Conservation (phyloP, 2,113 vertebrate species). For the Erythrolamprus reginae region DNA sequence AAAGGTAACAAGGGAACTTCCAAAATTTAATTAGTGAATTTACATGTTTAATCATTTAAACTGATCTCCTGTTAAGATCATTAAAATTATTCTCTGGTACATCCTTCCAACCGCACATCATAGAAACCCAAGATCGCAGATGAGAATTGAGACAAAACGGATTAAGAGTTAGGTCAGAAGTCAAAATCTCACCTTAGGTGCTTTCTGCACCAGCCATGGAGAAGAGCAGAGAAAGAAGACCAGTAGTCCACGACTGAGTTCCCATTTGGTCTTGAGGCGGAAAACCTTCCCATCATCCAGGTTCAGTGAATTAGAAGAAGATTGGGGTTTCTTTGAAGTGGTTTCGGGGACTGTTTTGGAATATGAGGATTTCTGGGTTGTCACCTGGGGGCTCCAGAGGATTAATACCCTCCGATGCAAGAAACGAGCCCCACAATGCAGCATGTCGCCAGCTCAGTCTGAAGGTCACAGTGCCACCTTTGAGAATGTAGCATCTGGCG, state of each 20-base stretch:
- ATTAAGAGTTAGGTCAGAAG: neutral
- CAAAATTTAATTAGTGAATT: neutral
- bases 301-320: neutral
- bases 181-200: constrained; percentile 64
- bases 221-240: constrained; percentile 74
- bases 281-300: constrained; percentile 76
- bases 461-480: neutral
- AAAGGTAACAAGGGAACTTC: neutral
- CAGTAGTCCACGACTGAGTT: constrained; percentile 70
- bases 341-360: neutral
- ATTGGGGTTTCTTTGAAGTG: neutral
- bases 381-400: neutral
- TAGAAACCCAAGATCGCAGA: too few relatives aligned
- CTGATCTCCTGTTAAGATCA: neutral
- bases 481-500: neutral
- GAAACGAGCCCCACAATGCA: neutral
- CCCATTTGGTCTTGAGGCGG: constrained; percentile 66
- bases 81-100: neutral
- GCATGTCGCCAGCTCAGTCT: neutral
- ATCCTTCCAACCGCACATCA: neutral
- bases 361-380: neutral
- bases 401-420: neutral
- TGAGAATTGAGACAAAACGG: too few relatives aligned
- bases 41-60: neutral
- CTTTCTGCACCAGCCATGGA: constrained; percentile 70